Conservation (phyloP, 2,113 vertebrate genomes). For the Aramus guarauna region DNA sequence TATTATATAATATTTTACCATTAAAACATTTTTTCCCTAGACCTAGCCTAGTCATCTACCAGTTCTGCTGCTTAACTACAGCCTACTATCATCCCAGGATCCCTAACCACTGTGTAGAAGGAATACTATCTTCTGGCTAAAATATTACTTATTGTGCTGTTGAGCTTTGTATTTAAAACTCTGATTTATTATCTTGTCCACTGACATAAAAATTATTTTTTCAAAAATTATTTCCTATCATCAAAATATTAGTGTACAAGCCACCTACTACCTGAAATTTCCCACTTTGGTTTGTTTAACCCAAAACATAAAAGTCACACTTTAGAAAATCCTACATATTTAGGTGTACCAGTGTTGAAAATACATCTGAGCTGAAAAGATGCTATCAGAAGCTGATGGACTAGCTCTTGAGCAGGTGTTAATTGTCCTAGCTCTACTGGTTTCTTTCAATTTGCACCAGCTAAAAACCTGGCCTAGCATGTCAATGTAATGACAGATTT, state of each 20-base stretch:
- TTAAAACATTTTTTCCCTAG: not conserved
- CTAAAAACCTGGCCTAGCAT: not conserved
- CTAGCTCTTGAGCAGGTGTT: conserved; percentile 32
- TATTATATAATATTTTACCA: not conserved
- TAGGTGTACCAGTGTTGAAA: not conserved
- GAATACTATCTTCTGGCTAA: conserved; percentile 25
- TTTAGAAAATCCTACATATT: not conserved
- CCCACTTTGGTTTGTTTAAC: not conserved
- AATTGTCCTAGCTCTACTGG: conserved; percentile 11
- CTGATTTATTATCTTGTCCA: not conserved
- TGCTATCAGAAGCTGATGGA: not conserved
- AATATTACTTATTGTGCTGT: conserved; percentile 39
- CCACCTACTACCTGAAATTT: not conserved
- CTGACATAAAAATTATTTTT: not conserved
- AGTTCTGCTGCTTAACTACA: conserved; percentile 64
- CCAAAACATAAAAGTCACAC: not conserved
- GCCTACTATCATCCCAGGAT: conserved; percentile 68
- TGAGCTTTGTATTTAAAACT: conserved; percentile 50
- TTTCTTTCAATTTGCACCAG: conserved; percentile 29
- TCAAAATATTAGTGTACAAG: not conserved
- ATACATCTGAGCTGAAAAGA: not conserved
- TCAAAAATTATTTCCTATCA: not conserved
- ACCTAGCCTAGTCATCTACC: not conserved
- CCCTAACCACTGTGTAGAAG: conserved; percentile 59
- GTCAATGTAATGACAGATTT: not conserved